A percentile compares a stretch with the other conserved stretches of the same genome.
Conservation (phyloP, 2,797 vertebrate genomes). For the Pipistrellus pipistrellus region DNA sequence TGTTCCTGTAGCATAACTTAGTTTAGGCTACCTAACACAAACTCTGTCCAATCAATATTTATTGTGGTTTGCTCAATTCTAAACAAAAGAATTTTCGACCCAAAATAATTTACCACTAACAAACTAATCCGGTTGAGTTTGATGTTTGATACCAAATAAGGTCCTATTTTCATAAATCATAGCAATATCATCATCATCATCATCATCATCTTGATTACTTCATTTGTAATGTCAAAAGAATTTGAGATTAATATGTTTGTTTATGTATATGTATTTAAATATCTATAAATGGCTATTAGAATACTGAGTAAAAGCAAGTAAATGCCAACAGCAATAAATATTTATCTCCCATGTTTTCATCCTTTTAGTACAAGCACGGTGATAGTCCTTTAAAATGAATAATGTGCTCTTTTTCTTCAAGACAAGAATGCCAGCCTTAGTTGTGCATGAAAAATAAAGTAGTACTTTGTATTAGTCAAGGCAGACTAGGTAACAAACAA, state of each 20-base stretch:
- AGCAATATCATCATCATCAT: not conserved
- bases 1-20: not conserved
- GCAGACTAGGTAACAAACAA: slow-evolving; percentile 50
- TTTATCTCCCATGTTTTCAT: slow-evolving; percentile 50
- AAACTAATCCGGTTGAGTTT: not conserved
- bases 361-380: slow-evolving; percentile 46
- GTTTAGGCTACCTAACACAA: not conserved
- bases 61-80: not conserved
- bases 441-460: slow-evolving; percentile 64
- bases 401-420: slow-evolving; percentile 62
- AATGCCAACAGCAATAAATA: slow-evolving; percentile 51
- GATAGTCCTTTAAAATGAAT: slow-evolving; percentile 66
- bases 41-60: slow-evolving; percentile 1
- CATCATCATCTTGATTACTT: not conserved
- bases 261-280: slow-evolving; percentile 37
- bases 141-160: not conserved
- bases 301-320: slow-evolving; percentile 54
- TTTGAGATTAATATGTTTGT: slow-evolving; percentile 7
- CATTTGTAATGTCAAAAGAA: not conserved
- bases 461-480: slow-evolving; percentile 39
- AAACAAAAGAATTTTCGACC: not conserved
- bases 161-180: not conserved
- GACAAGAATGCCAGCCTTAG: slow-evolving; percentile 45
- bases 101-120: not conserved
- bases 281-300: slow-evolving; percentile 13